Percentiles rank a stretch among this genome's conserved stretches.
Conservation (phyloP, 2,797 vertebrate species). For the Malacoraja senta region DNA sequence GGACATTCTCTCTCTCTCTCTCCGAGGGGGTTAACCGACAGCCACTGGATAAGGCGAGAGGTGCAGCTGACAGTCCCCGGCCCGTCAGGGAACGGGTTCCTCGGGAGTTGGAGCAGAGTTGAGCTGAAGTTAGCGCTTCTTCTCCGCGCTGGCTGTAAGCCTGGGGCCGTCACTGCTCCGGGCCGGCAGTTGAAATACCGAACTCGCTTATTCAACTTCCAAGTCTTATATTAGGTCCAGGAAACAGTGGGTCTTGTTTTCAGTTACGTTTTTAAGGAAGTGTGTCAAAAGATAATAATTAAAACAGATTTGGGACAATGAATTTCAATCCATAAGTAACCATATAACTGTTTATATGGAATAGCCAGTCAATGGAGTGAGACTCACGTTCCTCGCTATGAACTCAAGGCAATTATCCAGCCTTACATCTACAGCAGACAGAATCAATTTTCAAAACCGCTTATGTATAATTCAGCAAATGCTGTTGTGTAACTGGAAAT, state of each 20-base stretch:
- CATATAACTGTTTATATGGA: neutral
- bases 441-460: slow-evolving; percentile 46
- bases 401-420: slow-evolving; percentile 38
- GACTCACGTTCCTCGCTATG: slow-evolving; percentile 30
- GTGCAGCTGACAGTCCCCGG: too few species aligned
- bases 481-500: slow-evolving; percentile 43
- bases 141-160: too few species aligned
- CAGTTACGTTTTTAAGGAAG: neutral
- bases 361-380: slow-evolving; percentile 38
- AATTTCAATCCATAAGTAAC: neutral
- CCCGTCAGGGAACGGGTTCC: too few species aligned
- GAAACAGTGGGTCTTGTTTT: neutral
- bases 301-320: neutral
- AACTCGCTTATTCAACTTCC: neutral
- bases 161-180: too few species aligned
- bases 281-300: neutral
- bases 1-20: too few species aligned
- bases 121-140: too few species aligned
- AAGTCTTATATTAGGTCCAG: neutral
- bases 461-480: slow-evolving; percentile 49
- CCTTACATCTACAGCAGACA: slow-evolving; percentile 42
- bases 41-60: too few species aligned
- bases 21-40: too few species aligned
- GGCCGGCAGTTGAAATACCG: too few species aligned
- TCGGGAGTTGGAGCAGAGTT: too few species aligned